These are phyloP conservation scores for Emydura subglobosa DNA, from an alignment of 2,113 vertebrate species.

Conservation along the genomic window DNA sequence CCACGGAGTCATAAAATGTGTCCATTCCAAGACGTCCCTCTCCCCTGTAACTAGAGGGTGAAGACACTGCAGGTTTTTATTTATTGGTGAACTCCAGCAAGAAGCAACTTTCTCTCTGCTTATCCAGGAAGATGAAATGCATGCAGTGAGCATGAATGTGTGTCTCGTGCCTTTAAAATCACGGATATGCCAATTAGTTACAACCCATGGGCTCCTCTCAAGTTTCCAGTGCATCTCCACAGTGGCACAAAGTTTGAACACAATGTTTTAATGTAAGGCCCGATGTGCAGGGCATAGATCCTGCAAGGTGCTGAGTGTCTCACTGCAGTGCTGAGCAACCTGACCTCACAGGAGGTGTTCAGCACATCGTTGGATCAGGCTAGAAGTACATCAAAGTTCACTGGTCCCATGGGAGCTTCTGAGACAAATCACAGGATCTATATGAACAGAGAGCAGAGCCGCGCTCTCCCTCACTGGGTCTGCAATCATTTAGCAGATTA, in stretches of 20 bases:
- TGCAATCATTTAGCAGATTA: slow-evolving; percentile 49
- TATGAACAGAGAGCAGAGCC: not conserved
- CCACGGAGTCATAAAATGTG: not conserved
- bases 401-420: not conserved
- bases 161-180: slow-evolving; percentile 67
- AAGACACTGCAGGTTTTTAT: slow-evolving; percentile 70
- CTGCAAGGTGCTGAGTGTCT: not conserved
- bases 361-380: not conserved
- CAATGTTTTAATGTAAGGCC: slow-evolving; percentile 9
- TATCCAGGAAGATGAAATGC: slow-evolving; percentile 68
- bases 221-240: slow-evolving; percentile 55
- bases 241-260: slow-evolving; percentile 46
- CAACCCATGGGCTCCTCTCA: slow-evolving; percentile 69
- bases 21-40: slow-evolving; percentile 59
- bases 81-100: slow-evolving; percentile 69
- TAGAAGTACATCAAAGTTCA: not conserved
- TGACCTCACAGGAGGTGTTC: not conserved
- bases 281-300: not conserved
- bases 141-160: slow-evolving; percentile 59
- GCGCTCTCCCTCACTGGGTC: not conserved
- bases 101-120: slow-evolving; percentile 51
- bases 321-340: not conserved
- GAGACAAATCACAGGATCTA: slow-evolving; percentile 27
- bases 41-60: slow-evolving; percentile 37
- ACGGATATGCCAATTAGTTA: slow-evolving; percentile 59